Base-by-base conservation (phyloP, 2,797 vertebrate genomes). In the Odontamblyopus lacepedii region DNA sequence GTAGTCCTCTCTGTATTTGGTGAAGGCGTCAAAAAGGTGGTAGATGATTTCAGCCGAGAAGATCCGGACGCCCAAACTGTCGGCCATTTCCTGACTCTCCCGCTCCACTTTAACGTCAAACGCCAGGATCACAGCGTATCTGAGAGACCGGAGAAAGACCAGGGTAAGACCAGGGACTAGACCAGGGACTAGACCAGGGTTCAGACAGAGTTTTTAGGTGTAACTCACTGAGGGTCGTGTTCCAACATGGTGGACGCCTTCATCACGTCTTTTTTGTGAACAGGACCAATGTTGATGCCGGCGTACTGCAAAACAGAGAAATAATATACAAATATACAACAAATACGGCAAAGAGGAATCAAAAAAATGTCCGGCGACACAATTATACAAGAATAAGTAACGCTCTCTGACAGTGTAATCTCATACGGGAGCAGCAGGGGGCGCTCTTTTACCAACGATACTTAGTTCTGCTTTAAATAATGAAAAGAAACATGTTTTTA, bases 21-120 rank as follows among this genome's bases (percentile, higher is more conserved):
- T 99, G 92, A 99, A 99, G 70, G 98, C 95, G 74, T 99, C 98
- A 48, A 99, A 99, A 81, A 99, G 93, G 71, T 99, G 98, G 91
- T 99, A 99, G 91, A 99, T 99, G 79, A 99, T 99, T 86, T 99
- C 98, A 11, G 98, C 98, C 5, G 94, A 97, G 91, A 99, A 99
- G 78, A 99, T 92, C 1, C 97, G 92, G 6, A 99, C 98, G 0
- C 98, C 97, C 82, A 99, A 92, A 66, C 94, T 96, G 73, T 99
- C 98, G 0, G 98, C 98, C 96, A 99, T 96, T 78, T 99, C 98
- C 92, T 99, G 98, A 0, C 97, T 96, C 15, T 99, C 98, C 0
- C 97, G 87, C 83, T 99, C 98, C 8, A 99, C 95, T 90, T 97
- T 95, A 83, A 99, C 96, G 19, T 99, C 98, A 3, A 99, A 99